A percentile compares a stretch with the other conserved stretches of the same genome.
These are phyloP conservation scores for Setipinna tenuifilis DNA, from an alignment of 2,797 vertebrate genomes.

Conservation along the genomic window DNA sequence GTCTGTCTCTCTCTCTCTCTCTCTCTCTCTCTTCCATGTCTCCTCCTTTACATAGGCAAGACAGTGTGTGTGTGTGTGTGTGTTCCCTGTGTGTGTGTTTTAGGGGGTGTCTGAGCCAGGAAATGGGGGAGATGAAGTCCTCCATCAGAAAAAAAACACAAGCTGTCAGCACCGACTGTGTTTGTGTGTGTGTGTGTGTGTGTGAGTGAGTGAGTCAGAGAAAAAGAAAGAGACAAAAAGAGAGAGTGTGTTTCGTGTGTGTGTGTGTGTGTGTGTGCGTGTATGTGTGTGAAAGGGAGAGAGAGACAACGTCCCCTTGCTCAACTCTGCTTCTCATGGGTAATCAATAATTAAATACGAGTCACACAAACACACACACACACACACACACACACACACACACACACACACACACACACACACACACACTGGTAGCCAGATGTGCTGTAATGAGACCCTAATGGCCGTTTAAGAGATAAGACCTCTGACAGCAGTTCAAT, in stretches of 20 bases:
- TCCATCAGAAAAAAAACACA: too few species aligned
- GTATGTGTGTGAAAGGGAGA: neutral
- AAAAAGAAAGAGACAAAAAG: neutral
- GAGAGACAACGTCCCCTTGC: neutral
- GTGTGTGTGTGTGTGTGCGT: neutral
- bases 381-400: slow-evolving; percentile 7
- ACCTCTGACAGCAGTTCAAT: slow-evolving; percentile 47
- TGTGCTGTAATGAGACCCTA: slow-evolving; percentile 74
- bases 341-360: slow-evolving; percentile 6
- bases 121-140: too few species aligned
- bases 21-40: too few species aligned
- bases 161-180: too few species aligned
- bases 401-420: slow-evolving; percentile 23
- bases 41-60: too few species aligned
- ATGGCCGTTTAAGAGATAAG: slow-evolving; percentile 67
- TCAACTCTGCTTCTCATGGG: neutral
- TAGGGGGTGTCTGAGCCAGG: too few species aligned
- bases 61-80: too few species aligned
- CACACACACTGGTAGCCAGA: slow-evolving; percentile 43
- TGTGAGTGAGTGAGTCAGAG: neutral
- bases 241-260: neutral
- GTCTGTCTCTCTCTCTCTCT: too few species aligned
- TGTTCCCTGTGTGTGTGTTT: too few species aligned
- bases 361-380: neutral
- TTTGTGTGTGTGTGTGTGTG: neutral